Evolutionary conservation across 2,888 invertebrate genomes (phyloP), one percentile per base, ranked within the genome.

Genomic region (Leptogaster cylindrica): DNA sequence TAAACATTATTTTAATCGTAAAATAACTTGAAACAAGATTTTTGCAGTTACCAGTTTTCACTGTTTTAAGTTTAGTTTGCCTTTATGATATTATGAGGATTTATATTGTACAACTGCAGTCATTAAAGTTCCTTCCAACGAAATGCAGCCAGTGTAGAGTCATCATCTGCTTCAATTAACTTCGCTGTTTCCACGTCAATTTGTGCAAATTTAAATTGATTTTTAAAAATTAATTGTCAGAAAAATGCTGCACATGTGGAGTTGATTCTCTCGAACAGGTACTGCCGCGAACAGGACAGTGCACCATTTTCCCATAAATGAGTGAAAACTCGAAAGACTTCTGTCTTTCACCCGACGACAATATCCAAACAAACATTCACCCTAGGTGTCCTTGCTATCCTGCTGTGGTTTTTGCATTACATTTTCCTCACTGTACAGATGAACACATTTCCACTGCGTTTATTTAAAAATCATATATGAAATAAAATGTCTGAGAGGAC

Each of bases 221-320:
- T 78, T 77, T 77, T 76, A 69, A 79, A 79, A 79, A 79, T 79
- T 79, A 79, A 79, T 79, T 79, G 78, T 78, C 79, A 79, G 77
- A 72, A 71, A 71, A 20, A 72, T 72, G 39, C 39, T 51, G 39
- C 18, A 55, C 46, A 69, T 39, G 64, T 64, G 64, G 67, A 52
- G 55, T 61, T 67, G 67, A 65, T 52, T 61, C 25, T 61, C 61
- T 61, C 27, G 27, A 44, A n/a, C 41, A 44, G 61, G 44, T 61
- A 44, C 7, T 16, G 23, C 51, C 44, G 44, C 41, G 61, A 14
- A 36, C 23, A 55, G 36, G 27, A 23, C 50, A 16, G 46, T n/a
- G 46, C 50, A 27, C 41, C 25, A 25, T 41, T 27, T 44, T 44
- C 44, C 44, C 10, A 14, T 44, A 61, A 28, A 27, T 27, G 10